Conservation (phyloP, 1,140 invertebrate species). For the Camponotus vicinus region DNA sequence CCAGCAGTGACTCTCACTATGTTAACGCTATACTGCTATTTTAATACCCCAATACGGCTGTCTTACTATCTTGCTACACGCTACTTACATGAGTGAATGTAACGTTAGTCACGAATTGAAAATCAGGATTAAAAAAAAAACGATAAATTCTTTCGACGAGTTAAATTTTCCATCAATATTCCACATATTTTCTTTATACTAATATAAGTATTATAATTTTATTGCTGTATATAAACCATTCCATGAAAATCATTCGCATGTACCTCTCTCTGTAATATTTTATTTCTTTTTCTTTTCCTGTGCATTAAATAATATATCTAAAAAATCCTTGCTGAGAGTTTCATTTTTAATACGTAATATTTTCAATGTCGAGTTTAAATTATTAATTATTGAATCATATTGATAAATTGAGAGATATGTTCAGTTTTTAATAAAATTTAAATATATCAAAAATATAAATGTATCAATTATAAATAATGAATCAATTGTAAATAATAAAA, state of each 20-base stretch:
- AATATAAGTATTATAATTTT: not conserved
- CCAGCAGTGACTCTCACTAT: conserved; percentile 71
- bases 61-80: not conserved
- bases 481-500: too few species aligned
- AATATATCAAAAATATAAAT: not conserved
- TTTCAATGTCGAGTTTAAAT: not conserved
- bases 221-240: not conserved
- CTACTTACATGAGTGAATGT: conserved; percentile 5
- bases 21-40: conserved; percentile 39
- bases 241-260: not conserved
- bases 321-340: not conserved
- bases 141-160: not conserved
- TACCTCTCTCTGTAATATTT: not conserved
- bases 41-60: conserved; percentile 52
- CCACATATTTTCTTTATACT: not conserved
- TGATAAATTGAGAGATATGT: not conserved
- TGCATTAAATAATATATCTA: not conserved
- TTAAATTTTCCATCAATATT: not conserved
- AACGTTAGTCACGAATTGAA: not conserved
- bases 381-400: not conserved
- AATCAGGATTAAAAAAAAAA: not conserved
- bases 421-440: not conserved
- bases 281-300: not conserved
- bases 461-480: too few species aligned
- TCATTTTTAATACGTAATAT: not conserved